A percentile compares a stretch with the other conserved stretches of the same genome.
Conservation (phyloP, 2,113 vertebrate species). For the Solenodon paradoxus region DNA sequence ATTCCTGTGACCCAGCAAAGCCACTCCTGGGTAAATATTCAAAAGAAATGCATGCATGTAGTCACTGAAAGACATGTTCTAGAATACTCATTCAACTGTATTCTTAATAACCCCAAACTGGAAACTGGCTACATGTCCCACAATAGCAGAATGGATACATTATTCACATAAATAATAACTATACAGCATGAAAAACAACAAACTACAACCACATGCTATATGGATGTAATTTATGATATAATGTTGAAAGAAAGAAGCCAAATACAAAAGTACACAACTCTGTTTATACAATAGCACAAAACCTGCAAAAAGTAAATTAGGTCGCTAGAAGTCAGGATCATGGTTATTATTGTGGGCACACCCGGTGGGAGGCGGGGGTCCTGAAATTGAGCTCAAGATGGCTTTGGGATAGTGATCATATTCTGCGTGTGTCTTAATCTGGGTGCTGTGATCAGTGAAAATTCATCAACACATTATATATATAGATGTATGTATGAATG, state of each 20-base stretch:
- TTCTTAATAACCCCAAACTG: neutral
- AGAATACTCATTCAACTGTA: too few species aligned
- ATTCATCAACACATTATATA: neutral
- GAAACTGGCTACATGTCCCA: neutral
- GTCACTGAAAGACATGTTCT: neutral
- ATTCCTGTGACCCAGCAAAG: neutral
- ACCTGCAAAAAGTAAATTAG: too few species aligned
- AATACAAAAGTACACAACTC: neutral
- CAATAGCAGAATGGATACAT: neutral
- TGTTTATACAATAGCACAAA: neutral
- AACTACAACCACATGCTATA: rapidly evolving
- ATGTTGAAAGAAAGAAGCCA: neutral
- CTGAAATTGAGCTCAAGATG: neutral
- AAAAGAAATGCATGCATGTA: neutral
- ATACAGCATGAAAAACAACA: neutral
- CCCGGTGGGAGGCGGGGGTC: too few species aligned
- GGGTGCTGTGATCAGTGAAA: neutral
- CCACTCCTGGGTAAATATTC: neutral
- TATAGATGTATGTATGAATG: too few species aligned
- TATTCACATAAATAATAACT: neutral
- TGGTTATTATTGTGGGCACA: neutral
- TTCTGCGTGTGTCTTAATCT: neutral
- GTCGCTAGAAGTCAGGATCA: neutral
- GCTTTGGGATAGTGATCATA: too few species aligned
- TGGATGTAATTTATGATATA: neutral